phyloP scores from a whole-genome alignment of 2,113 vertebrate genomes.

The Willisornis vidua region DNA sequence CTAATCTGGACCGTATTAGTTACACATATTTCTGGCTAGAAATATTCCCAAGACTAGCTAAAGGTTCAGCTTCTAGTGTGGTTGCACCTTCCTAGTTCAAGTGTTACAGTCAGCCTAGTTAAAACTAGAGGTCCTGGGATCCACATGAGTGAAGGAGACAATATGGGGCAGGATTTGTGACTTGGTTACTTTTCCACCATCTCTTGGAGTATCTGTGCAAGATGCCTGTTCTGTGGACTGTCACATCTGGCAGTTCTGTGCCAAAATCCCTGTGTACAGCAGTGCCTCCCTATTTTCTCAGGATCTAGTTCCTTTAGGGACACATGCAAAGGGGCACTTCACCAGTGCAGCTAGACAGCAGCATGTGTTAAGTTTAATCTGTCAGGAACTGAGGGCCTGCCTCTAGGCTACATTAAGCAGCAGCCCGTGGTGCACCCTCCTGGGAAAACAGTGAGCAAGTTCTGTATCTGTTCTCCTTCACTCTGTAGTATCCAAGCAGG shows the following conservation, averaged over 20 bases:
- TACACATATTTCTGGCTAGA: not conserved
- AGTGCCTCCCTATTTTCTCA: not conserved
- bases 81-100: not conserved
- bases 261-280: not conserved
- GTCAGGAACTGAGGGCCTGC: not conserved
- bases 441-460: not conserved
- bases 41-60: not conserved
- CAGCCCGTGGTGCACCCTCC: not conserved
- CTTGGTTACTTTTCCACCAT: not conserved
- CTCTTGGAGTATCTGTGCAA: not conserved
- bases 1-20: not conserved
- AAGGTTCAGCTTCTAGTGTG: not conserved
- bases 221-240: not conserved
- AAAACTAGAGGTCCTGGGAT: not conserved
- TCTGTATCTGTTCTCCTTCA: not conserved
- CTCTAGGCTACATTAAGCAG: not conserved
- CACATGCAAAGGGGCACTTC: fast-evolving
- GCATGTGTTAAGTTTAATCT: not conserved
- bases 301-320: not conserved
- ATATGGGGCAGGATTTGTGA: not conserved
- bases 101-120: not conserved
- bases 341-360: not conserved
- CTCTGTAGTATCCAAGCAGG: not conserved
- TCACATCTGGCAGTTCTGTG: not conserved
- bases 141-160: not conserved